A percentile compares a stretch with the other conserved stretches of the same genome.
phyloP scores from a whole-genome alignment of 1,140 invertebrate genomes.

The Caenorhabditis briggsae region DNA sequence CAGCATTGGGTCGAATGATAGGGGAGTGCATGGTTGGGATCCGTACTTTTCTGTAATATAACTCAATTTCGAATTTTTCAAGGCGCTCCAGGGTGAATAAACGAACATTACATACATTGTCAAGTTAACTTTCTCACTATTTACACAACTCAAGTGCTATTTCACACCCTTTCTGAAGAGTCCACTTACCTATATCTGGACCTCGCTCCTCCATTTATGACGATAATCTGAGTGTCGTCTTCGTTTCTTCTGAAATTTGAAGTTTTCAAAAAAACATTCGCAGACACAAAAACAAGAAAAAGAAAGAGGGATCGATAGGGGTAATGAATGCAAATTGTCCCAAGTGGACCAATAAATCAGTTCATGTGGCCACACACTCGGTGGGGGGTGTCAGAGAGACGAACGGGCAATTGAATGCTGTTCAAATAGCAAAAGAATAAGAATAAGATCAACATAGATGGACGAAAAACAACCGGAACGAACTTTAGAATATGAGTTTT shows the following conservation, averaged over 20 bases:
- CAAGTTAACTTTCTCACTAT: neutral
- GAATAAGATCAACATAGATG: neutral
- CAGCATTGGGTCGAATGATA: slow-evolving; percentile 11
- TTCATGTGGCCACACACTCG: slow-evolving; percentile 14
- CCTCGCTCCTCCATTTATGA: neutral
- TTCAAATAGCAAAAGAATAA: slow-evolving; percentile 1
- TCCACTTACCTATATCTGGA: neutral
- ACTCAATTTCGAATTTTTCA: no score
- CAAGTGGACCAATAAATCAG: slow-evolving; percentile 42
- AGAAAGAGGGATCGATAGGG: neutral
- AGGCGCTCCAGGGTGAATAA: no score
- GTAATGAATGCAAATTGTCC: slow-evolving; percentile 24
- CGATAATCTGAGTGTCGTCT: neutral
- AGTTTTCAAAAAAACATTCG: neutral
- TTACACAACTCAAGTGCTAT: neutral
- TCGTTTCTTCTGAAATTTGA: neutral
- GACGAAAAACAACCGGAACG: neutral
- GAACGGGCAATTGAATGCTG: slow-evolving; percentile 26
- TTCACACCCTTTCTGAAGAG: neutral
- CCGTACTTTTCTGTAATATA: neutral
- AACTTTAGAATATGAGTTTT: neutral
- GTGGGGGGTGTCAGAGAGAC: neutral
- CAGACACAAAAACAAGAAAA: neutral
- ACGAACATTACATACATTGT: neutral
- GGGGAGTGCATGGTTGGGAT: slow-evolving; percentile 12